Conservation (phyloP, 2,113 vertebrate species). For the Antennarius striatus region DNA sequence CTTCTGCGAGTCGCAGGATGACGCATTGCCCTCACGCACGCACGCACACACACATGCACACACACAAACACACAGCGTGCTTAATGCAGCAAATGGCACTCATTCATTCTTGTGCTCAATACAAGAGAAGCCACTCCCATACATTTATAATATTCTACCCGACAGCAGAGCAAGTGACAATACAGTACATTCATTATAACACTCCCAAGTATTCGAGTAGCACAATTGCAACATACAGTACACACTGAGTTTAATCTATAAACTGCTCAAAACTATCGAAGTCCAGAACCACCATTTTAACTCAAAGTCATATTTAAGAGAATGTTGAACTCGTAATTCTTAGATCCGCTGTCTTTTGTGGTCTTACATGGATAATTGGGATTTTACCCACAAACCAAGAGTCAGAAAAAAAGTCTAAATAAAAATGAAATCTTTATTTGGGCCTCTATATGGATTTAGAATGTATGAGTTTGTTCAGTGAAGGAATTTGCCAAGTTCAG, state of each 20-base stretch:
- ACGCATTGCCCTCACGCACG: conserved; percentile 59
- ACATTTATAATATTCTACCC: conserved; percentile 39
- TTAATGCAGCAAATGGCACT: conserved; percentile 55
- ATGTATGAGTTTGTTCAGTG: no score
- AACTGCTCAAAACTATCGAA: conserved; percentile 5
- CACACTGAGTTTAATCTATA: conserved; percentile 27
- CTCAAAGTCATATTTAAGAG: background rate
- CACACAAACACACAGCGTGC: conserved; percentile 25
- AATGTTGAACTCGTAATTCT: no score
- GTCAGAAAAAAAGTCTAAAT: no score
- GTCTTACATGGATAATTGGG: no score
- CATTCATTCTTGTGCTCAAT: conserved; percentile 29
- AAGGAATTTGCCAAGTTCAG: no score
- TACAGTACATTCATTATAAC: conserved; percentile 30
- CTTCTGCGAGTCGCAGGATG: conserved; percentile 68
- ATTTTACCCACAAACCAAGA: no score
- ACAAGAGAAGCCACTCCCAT: conserved; percentile 46
- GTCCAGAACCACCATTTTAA: background rate
- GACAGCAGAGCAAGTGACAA: conserved; percentile 21
- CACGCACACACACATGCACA: conserved; percentile 33
- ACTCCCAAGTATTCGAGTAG: conserved; percentile 20
- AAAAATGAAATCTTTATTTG: no score
- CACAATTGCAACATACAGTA: conserved; percentile 29
- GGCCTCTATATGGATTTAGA: no score
- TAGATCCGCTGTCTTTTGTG: no score